Evolutionary conservation across 2,797 vertebrate genomes (phyloP), one percentile per base, ranked within the genome.

Genomic region (Chelmon rostratus): DNA sequence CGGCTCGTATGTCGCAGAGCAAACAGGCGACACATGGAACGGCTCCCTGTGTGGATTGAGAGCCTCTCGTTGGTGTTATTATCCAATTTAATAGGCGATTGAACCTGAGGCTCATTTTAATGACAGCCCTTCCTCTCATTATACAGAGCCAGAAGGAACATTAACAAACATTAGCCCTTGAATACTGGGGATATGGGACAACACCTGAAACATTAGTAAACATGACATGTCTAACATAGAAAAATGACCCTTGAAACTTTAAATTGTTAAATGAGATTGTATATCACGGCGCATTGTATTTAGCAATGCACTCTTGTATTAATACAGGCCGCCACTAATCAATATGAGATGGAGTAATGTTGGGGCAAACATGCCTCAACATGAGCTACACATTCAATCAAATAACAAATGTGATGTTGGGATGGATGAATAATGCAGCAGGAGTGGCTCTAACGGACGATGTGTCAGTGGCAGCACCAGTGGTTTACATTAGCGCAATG

Each of bases 81-180:
- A 87, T 80, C 83, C 81, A 89, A 88, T 93, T 92, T 90, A 90
- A 88, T 84, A 89, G 84, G 70, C 69, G 76, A 89, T 86, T 91
- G 80, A 89, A 86, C 85, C 83, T 13, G 71, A 70, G 71, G 71
- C 81, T 80, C 52, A 69, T 83, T 83, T 86, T 78, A 86, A 90
- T 71, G 88, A 84, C 83, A 78, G 78, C 64, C 66, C 68, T 78
- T 71, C 66, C 46, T 74, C 86, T 88, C 78, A 88, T 91, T 89
- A 84, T 10, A 37, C 66, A 0, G 19, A 83, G 61, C 59, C 77
- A 73, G 78, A 79, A 73, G 79, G 75, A 84, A 80, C 85, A 88
- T 88, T 85, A 86, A 88, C 82, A 87, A 89, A 89, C 81, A 90
- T 86, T 79, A 88, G 71, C n/a, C 35, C 35, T 65, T 61, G 59